Conservation (phyloP, 2,113 vertebrate genomes). For the Globicephala melas region DNA sequence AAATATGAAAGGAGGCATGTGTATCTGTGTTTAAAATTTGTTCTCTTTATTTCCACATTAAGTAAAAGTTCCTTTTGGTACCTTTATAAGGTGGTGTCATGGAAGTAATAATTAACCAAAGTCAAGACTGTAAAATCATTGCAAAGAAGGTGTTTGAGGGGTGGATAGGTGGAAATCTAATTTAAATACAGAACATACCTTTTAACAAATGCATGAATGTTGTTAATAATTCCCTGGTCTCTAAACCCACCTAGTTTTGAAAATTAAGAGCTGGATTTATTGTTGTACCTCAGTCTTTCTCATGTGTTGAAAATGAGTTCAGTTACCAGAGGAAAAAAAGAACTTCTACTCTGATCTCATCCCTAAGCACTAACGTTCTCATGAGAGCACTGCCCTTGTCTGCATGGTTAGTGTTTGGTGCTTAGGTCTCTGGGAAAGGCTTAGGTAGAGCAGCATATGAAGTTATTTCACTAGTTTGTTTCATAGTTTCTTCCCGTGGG, state of each 20-base stretch:
- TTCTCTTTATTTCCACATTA: neutral
- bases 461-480: neutral
- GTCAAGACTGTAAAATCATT: constrained; percentile 31
- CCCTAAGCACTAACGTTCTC: neutral
- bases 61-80: constrained; percentile 43
- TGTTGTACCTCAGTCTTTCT: neutral
- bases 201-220: constrained; percentile 41
- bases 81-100: neutral
- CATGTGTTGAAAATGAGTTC: constrained; percentile 26
- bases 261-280: constrained; percentile 40
- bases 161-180: constrained; percentile 24
- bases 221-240: constrained; percentile 20
- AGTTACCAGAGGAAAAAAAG: neutral
- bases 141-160: neutral
- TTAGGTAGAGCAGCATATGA: neutral
- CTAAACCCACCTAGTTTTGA: constrained; percentile 13
- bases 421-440: neutral
- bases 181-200: constrained; percentile 26
- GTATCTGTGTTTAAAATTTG: neutral
- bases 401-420: neutral
- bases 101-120: constrained; percentile 30
- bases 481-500: neutral
- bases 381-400: neutral
- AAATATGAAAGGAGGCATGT: neutral
- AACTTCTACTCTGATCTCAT: neutral